Base-by-base conservation (phyloP, 64 coral and sea anemone species). In the Porites australiensis region DNA sequence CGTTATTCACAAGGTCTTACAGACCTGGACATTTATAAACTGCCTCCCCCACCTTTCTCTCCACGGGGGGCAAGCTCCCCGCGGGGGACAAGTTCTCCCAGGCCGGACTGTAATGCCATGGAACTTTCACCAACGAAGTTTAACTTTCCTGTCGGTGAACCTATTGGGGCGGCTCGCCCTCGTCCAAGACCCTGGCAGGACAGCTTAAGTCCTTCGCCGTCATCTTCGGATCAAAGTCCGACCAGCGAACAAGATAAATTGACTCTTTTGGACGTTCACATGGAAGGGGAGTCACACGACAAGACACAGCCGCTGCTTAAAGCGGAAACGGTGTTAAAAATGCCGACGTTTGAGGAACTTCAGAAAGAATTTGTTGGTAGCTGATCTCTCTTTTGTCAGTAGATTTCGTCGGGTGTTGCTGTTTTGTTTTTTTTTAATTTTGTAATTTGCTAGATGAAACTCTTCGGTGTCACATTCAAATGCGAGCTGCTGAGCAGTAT, bases 211-310 rank as follows among this genome's bases (percentile, higher is more conserved):
- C 64, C 87, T 13, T 88, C 83, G 8, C 91, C 91, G 27, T 88
- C 91, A 14, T 81, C 85, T 48, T 84, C 81, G 37, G 73, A 88
- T 88, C 73, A 73, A 88, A 95, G 88, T 51, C 88, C 88, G 37
- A 64, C 74, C 12, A 91, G 67, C 44, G 70, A 91, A 70, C 71
- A 62, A 77, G 92, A 91, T n/a, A 77, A 77, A n/a, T 58, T 98
- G 23, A 91, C 95, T 49, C 88, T 98, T 5, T 70, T 98, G 50
- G 95, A 98, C 77, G 75, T 94, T 6, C 82, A 94, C 52, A 93
- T 77, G 43, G 95, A 98, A 22, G 95, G 91, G 4, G 88, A 98
- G 64, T 84, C 78, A 14, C 48, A 72, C 44, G 95, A 98, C 88
- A 88, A n/a, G 12, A 98, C 95, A 4, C 70, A 91, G 15, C 95